These are phyloP conservation scores for Montifringilla adamsi DNA, from an alignment of 2,113 vertebrate genomes.

Conservation along the genomic window DNA sequence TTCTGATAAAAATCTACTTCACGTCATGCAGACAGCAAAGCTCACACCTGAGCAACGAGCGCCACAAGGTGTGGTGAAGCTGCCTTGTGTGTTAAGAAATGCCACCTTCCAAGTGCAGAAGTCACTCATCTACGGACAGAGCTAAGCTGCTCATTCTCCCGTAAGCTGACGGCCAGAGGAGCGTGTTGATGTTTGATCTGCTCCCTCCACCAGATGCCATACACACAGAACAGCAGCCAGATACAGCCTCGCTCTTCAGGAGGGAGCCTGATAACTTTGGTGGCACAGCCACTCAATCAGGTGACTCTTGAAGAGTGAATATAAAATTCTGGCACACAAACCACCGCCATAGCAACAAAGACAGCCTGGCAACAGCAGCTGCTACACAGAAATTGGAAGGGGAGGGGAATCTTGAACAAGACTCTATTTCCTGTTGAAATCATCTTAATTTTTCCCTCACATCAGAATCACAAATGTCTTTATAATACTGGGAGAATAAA, in stretches of 20 bases:
- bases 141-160: neutral
- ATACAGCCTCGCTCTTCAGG: neutral
- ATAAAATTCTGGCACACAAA: conserved; percentile 39
- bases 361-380: conserved; percentile 51
- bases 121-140: neutral
- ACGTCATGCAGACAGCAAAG: neutral
- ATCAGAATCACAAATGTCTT: neutral
- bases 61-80: neutral
- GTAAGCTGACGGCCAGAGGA: neutral
- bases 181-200: neutral
- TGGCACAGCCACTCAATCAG: conserved; percentile 29
- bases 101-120: neutral
- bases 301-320: conserved; percentile 35
- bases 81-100: neutral
- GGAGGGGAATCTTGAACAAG: neutral
- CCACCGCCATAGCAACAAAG: conserved; percentile 53
- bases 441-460: neutral
- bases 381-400: neutral
- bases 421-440: conserved; percentile 5
- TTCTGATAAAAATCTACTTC: neutral
- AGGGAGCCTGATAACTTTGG: neutral
- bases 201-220: neutral
- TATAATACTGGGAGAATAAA: neutral
- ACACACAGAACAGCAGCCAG: neutral
- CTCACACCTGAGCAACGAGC: neutral